Evolutionary conservation across 1,140 invertebrate species (phyloP).

Genomic region (Aphaenogaster ashmeadi): DNA sequence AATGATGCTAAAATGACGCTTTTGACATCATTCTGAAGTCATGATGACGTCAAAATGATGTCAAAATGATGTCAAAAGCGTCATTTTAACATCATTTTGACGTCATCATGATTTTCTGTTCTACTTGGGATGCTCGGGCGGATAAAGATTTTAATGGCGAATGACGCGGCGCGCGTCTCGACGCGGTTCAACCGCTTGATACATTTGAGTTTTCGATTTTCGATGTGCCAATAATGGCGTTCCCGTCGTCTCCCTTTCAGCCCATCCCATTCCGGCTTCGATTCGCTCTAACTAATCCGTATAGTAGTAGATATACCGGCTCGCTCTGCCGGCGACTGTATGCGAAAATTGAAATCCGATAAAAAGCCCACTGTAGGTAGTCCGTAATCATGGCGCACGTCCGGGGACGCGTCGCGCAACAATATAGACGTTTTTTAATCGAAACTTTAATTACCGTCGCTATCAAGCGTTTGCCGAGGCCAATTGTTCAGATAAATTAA

Average conservation of each 20-base stretch:
- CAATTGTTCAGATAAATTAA: conserved; percentile 56
- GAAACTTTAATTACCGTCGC: conserved; percentile 73
- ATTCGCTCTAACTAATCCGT: conserved; percentile 63
- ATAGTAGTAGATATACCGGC: conserved; percentile 45
- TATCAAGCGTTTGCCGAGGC: conserved; percentile 49
- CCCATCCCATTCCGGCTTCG: conserved; percentile 27
- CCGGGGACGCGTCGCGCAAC: conserved; percentile 49
- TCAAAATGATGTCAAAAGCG: too few relatives aligned
- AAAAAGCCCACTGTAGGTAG: conserved; percentile 53
- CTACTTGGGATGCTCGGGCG: too few relatives aligned
- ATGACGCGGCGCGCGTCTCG: conserved; percentile 61
- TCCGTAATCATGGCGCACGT: conserved; percentile 38
- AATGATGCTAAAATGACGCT: too few relatives aligned
- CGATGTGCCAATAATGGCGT: conserved; percentile 75
- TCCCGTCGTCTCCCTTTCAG: conserved; percentile 43
- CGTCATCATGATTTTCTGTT: too few relatives aligned
- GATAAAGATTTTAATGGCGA: conserved; percentile 37
- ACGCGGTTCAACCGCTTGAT: conserved; percentile 72
- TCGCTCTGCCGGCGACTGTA: conserved; percentile 46
- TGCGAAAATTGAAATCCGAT: conserved; percentile 75
- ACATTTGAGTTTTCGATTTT: conserved; percentile 77
- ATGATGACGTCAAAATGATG: too few relatives aligned
- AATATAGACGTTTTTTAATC: conserved; percentile 71
- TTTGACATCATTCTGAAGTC: too few relatives aligned
- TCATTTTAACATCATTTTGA: too few relatives aligned